These are phyloP conservation scores for Styela clava DNA, from an alignment of 23 tunicate species.

Conservation along the genomic window DNA sequence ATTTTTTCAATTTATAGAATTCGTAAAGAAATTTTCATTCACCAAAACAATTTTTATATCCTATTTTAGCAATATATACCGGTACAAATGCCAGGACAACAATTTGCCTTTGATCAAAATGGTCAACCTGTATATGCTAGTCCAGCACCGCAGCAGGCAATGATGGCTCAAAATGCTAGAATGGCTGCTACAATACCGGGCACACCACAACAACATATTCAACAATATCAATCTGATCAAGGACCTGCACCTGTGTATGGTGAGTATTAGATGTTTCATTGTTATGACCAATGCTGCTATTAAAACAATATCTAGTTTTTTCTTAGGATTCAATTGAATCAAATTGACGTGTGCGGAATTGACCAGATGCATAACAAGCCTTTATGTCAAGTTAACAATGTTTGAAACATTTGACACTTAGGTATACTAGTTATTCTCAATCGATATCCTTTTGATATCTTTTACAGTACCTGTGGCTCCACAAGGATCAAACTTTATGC, in stretches of 20 bases:
- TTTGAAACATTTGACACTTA: too few relatives aligned
- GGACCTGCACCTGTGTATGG: background rate
- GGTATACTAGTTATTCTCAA: too few relatives aligned
- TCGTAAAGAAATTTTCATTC: too few relatives aligned
- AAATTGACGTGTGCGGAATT: too few relatives aligned
- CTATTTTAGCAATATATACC: slow-evolving; percentile 4
- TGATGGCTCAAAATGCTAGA: slow-evolving; percentile 20
- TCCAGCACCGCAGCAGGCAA: slow-evolving; percentile 9
- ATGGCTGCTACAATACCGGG: slow-evolving; percentile 9
- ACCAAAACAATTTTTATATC: background rate
- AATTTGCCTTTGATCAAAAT: background rate
- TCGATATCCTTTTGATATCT: too few relatives aligned
- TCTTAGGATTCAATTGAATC: too few relatives aligned
- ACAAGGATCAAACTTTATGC: slow-evolving; percentile 20
- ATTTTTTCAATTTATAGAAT: background rate
- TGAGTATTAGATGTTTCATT: too few relatives aligned
- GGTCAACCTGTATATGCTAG: background rate
- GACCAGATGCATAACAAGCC: too few relatives aligned
- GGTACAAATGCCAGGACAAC: slow-evolving; percentile 9
- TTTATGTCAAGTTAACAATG: too few relatives aligned
- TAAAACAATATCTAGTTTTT: background rate
- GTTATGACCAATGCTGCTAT: too few relatives aligned
- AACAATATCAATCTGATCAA: slow-evolving; percentile 9
- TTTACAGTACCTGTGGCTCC: slow-evolving; percentile 24
- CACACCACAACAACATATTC: slow-evolving; percentile 20